phyloP scores from a whole-genome alignment of 2,113 vertebrate genomes.

The Dicentrarchus labrax region DNA sequence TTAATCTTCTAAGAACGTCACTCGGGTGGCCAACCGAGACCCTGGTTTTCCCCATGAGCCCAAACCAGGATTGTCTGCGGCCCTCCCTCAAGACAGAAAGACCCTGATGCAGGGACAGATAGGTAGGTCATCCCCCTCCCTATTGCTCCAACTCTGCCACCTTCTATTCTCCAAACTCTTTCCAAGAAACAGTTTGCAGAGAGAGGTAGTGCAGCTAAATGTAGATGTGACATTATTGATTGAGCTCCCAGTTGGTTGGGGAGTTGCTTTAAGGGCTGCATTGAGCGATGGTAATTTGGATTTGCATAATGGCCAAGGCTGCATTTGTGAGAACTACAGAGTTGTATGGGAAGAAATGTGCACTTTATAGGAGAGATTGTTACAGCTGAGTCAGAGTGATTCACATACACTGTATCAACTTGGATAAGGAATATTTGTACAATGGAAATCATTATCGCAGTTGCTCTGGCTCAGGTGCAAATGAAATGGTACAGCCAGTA shows the following conservation, averaged over 20 bases:
- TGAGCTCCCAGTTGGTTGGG: constrained; percentile 40
- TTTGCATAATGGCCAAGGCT: constrained; percentile 59
- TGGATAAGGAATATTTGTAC: constrained; percentile 53
- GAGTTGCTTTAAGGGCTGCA: constrained; percentile 46
- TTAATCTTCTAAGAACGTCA: constrained; percentile 83
- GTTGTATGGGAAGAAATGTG: constrained; percentile 40
- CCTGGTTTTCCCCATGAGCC: constrained; percentile 68
- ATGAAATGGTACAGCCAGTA: constrained; percentile 21
- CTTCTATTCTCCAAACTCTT: constrained; percentile 56
- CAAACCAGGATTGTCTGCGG: constrained; percentile 75
- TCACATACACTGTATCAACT: constrained; percentile 25
- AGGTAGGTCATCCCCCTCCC: constrained; percentile 75
- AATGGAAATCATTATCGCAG: constrained; percentile 31
- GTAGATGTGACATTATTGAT: constrained; percentile 66
- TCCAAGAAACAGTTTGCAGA: constrained; percentile 62
- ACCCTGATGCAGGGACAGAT: constrained; percentile 70
- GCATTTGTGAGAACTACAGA: constrained; percentile 45
- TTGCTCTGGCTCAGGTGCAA: constrained; percentile 22
- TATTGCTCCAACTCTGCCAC: constrained; percentile 35
- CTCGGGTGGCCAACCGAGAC: constrained; percentile 73
- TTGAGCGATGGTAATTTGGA: constrained; percentile 57
- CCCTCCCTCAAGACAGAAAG: constrained; percentile 75
- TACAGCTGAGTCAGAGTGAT: constrained; percentile 52
- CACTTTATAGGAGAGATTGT: constrained; percentile 27
- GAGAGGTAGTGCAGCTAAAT: constrained; percentile 64